Percentiles rank a stretch among this genome's conserved stretches.
Conservation (phyloP, 1,140 invertebrate genomes). For the Euborellia annulipes region DNA sequence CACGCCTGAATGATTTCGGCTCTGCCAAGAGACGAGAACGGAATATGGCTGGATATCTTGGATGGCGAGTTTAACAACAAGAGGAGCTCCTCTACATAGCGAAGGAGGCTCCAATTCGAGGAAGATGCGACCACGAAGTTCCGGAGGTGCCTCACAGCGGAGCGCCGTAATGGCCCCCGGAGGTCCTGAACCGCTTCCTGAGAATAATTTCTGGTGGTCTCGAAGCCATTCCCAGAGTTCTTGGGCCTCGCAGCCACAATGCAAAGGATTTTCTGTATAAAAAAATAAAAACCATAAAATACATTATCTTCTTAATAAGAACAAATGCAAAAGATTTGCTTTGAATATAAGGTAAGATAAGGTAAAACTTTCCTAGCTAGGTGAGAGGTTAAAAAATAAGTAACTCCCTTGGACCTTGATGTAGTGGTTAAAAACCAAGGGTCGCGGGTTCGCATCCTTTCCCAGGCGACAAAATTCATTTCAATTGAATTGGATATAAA, state of each 20-base stretch:
- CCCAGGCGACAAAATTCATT: too few species aligned
- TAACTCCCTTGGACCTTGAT: too few species aligned
- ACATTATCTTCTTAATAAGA: too few species aligned
- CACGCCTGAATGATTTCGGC: conserved; percentile 68
- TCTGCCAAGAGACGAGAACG: conserved; percentile 77
- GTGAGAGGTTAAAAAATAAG: too few species aligned
- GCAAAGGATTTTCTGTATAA: conserved; percentile 62
- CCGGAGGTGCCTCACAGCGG: conserved; percentile 60
- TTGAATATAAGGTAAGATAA: too few species aligned
- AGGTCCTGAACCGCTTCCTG: conserved; percentile 32
- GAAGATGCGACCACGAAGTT: conserved; percentile 56
- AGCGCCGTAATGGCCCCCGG: conserved; percentile 27
- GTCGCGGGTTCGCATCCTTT: too few species aligned
- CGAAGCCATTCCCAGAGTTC: conserved; percentile 77
- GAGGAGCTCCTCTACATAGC: conserved; percentile 58
- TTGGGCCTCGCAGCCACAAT: conserved; percentile 68
- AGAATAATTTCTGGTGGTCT: conserved; percentile 59
- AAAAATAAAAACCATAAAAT: conserved; percentile 7
- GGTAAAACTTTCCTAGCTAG: too few species aligned
- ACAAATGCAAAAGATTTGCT: too few species aligned
- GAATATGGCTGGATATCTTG: conserved; percentile 77
- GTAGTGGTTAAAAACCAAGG: too few species aligned
- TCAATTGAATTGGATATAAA: too few species aligned
- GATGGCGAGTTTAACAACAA: conserved; percentile 64
- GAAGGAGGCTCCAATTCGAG: conserved; percentile 57